These are phyloP conservation scores for Drosophila silvestris DNA, from an alignment of 2,888 invertebrate species.

Conservation along the genomic window DNA sequence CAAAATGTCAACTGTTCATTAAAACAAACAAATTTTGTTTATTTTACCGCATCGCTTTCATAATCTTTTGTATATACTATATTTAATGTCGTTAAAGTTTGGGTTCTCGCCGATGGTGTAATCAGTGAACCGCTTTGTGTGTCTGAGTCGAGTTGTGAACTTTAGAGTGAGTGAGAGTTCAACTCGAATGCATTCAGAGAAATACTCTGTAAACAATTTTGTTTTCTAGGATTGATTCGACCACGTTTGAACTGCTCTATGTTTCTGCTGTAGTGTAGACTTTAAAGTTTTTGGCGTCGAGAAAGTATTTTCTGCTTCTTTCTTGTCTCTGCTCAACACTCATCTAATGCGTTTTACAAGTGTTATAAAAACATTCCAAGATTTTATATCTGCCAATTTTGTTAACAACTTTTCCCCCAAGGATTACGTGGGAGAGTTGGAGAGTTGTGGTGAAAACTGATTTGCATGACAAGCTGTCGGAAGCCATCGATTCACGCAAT, in stretches of 20 bases:
- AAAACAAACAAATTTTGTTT: slow-evolving; percentile 67
- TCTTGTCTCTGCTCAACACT: neutral
- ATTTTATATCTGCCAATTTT: slow-evolving; percentile 28
- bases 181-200: slow-evolving; percentile 29
- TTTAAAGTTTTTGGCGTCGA: slow-evolving; percentile 5
- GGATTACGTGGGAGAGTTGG: slow-evolving; percentile 15
- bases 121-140: slow-evolving; percentile 30
- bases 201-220: neutral
- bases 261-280: slow-evolving; percentile 7
- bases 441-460: slow-evolving; percentile 44
- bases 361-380: slow-evolving; percentile 22
- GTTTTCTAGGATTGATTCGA: neutral
- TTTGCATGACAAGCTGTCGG: slow-evolving; percentile 78
- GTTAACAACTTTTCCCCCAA: slow-evolving; percentile 30
- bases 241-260: neutral
- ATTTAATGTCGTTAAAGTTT: slow-evolving; percentile 11
- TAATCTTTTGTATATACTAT: slow-evolving; percentile 34
- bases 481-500: slow-evolving; percentile 72
- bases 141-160: slow-evolving; percentile 43
- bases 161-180: slow-evolving; percentile 53
- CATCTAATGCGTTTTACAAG: slow-evolving; percentile 14
- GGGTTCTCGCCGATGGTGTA: slow-evolving; percentile 17
- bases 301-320: slow-evolving; percentile 40
- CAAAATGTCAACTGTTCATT: slow-evolving; percentile 52
- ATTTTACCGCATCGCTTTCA: slow-evolving; percentile 51